Evolutionary conservation across 1,140 invertebrate genomes (phyloP), one percentile per base, ranked within the genome.

Genomic region (Magallana ariakensis): DNA sequence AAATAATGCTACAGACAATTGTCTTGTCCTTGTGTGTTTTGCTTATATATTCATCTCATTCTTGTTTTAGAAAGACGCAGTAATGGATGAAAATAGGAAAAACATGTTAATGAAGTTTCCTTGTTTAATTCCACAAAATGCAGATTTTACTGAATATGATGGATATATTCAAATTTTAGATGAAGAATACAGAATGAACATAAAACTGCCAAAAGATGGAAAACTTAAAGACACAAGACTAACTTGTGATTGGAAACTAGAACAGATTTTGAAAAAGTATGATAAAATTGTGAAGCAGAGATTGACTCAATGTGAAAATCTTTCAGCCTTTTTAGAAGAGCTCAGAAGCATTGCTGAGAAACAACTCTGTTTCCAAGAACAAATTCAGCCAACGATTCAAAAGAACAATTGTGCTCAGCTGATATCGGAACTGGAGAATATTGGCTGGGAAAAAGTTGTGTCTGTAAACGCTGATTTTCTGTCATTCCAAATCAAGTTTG

Each of bases 371-470:
- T 60, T 26, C 11, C 81, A 75, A 33, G 60, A 84, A 66, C 60
- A 83, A 19, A 22, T 10, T 26, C 58, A 54, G 55, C 46, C 15
- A 55, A 8, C 46, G 33, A n/a, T 33, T n/a, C 55, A 16, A 58
- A 87, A 84, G 26, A 60, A 84, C 75, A 84, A 87, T n/a, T 91
- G 90, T 88, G 82, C 80, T 54, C 87, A 91, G 56, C 84, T 91
- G 53, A 82, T 91, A 4, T 54, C 26, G 55, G 86, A 91, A 62
- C 87, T 91, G 33, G 90, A 91, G 60, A 15, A 46, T 46, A 81
- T 91, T 33, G 90, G 90, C n/a, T 91, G 90, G 90, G 86, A 91
- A 9, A 91, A 62, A 89, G 90, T 88, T 10, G 84, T 85, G 6
- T 88, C 87, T 62, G 80, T 91, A 11, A 88, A 90, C 81, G 81